Evolutionary conservation across 2,888 invertebrate species (phyloP).

Genomic region (Drosophila pseudotakahashii): DNA sequence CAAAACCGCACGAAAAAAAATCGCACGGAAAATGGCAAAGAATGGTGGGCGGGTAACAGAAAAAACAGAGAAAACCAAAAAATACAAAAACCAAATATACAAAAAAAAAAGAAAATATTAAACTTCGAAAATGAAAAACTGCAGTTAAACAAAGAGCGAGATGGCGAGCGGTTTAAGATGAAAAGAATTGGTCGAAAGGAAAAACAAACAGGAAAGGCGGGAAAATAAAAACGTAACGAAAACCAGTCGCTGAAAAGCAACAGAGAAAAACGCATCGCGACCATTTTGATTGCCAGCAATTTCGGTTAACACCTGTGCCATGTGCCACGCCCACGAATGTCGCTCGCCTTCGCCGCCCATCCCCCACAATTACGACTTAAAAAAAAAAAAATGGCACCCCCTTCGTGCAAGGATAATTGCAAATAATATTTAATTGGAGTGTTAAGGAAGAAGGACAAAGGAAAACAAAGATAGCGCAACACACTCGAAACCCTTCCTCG

Average conservation of each 20-base stretch:
- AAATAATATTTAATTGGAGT: conserved; percentile 28
- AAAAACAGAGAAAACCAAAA: not conserved
- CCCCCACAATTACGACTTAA: conserved; percentile 8
- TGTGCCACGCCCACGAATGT: conserved; percentile 28
- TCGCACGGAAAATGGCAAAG: conserved; percentile 7
- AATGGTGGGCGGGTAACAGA: not conserved
- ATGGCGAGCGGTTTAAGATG: conserved; percentile 14
- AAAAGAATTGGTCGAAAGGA: conserved; percentile 9
- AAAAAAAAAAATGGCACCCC: conserved; percentile 4
- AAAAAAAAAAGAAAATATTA: conserved; percentile 8
- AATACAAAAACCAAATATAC: not conserved
- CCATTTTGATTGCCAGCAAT: conserved; percentile 20
- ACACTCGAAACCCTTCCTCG: conserved; percentile 6
- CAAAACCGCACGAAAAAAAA: conserved; percentile 16
- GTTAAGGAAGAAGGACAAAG: conserved; percentile 17
- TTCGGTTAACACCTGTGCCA: conserved; percentile 39
- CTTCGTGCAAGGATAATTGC: conserved; percentile 12
- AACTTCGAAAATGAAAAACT: conserved; percentile 31
- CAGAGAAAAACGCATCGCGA: conserved; percentile 10
- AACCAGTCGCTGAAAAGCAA: not conserved
- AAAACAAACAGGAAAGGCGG: not conserved
- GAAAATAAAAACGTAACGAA: conserved; percentile 7
- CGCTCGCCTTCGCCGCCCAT: not conserved
- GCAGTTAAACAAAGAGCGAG: conserved; percentile 22
- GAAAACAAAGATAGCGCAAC: conserved; percentile 13